Evolutionary conservation across 2,888 invertebrate species (phyloP), one percentile per base, ranked within the genome.

Genomic region (Tachina lurida): DNA sequence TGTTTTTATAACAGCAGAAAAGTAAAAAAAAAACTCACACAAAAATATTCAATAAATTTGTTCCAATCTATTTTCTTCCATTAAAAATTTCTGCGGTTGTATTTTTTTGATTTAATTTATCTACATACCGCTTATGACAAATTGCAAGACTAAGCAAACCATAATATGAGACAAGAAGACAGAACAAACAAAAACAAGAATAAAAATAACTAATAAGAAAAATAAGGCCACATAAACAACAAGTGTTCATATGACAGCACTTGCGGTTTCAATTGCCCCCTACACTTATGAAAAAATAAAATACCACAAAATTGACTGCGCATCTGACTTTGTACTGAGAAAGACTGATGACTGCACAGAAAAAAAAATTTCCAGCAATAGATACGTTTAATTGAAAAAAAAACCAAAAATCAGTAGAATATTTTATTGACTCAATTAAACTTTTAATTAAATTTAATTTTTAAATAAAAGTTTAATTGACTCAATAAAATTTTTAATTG

Each of bases 111-210:
- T 76, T 75, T 31, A 70, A 76, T 76, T 63, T 71, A 76, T 76
- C 76, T 71, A 31, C 31, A 5, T 31, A 43, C 15, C 71, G 56
- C 31, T 82, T 71, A 82, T 82, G 76, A 76, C 82, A 76, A 82
- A 82, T 76, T 76, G 70, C 43, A 76, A 65, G 49, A 76, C 47
- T 76, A 70, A 82, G 71, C 75, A 47, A 63, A 76, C 68, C 68
- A 54, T 41, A 82, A 65, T 58, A 79, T 65, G 39, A 56, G 62
- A 65, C 65, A 70, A 43, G 8, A 15, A 13, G 45, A 4, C 45
- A 56, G 17, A 31, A 2, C 63, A 54, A 45, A 15, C n/a, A 62
- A 63, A 49, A 70, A 15, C 49, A 67, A 31, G 7, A 31, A 31
- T 2, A 31, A 31, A 5, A 31, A 31, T 31, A 31, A 31, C 0